Conservation (phyloP, 2,888 invertebrate genomes). For the Acanthoscelides obtectus region DNA sequence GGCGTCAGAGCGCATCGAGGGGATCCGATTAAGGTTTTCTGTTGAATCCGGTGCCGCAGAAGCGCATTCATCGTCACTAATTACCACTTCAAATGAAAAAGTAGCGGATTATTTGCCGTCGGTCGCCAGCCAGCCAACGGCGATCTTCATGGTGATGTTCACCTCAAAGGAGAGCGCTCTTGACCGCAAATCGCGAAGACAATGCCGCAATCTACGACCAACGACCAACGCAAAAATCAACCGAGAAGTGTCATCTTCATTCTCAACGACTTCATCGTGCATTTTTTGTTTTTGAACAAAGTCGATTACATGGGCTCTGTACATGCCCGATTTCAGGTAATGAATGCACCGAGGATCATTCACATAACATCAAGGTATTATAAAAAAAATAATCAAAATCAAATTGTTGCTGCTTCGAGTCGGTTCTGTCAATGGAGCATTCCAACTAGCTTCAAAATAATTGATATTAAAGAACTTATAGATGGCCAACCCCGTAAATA, state of each 20-base stretch:
- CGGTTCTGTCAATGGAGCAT: no score
- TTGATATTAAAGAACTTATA: no score
- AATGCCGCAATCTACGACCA: background rate
- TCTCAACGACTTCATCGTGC: background rate
- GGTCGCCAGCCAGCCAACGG: background rate
- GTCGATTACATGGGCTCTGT: no score
- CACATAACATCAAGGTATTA: no score
- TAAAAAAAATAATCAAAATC: no score
- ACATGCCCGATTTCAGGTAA: no score
- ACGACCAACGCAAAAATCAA: background rate
- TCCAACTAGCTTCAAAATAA: no score
- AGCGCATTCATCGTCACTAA: background rate
- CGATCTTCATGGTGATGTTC: background rate
- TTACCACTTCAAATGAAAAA: background rate
- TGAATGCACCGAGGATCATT: no score
- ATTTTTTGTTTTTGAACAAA: no score
- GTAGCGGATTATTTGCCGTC: background rate
- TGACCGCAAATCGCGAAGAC: background rate
- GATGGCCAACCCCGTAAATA: no score
- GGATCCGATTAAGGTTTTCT: background rate
- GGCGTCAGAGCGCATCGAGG: background rate
- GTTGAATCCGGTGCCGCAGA: background rate
- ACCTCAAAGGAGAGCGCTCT: background rate
- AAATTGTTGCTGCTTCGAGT: no score
- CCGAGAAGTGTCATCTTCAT: background rate